Conservation (phyloP, 1,140 invertebrate genomes). For the Rhagoletis pomonella region DNA sequence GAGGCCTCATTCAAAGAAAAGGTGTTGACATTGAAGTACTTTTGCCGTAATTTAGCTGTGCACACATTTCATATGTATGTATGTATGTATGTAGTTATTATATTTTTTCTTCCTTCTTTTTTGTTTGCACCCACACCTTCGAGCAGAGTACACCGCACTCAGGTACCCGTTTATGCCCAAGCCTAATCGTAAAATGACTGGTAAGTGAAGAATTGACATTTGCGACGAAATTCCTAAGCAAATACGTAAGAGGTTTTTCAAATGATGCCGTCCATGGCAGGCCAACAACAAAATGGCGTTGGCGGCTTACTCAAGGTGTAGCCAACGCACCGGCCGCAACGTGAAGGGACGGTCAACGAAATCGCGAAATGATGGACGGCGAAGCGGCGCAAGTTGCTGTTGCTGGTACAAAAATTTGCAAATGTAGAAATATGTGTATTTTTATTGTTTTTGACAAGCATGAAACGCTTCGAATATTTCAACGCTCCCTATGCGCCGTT, state of each 20-base stretch:
- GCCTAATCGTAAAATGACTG: not conserved
- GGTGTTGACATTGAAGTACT: slow-evolving; percentile 43
- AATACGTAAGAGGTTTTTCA: slow-evolving; percentile 46
- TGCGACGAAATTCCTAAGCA: slow-evolving; percentile 21
- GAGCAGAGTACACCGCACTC: not conserved
- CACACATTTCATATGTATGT: not conserved
- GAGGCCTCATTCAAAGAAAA: slow-evolving; percentile 19
- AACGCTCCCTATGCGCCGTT: slow-evolving; percentile 37
- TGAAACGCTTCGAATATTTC: slow-evolving; percentile 48
- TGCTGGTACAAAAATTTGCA: not conserved
- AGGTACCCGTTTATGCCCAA: not conserved
- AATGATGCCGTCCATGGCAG: slow-evolving; percentile 18
- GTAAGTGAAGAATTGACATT: slow-evolving; percentile 28
- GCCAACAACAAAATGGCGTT: not conserved
- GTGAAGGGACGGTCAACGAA: not conserved
- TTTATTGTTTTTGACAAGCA: slow-evolving; percentile 45
- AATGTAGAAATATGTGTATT: slow-evolving; percentile 12
- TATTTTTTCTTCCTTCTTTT: not conserved
- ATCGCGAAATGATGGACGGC: not conserved
- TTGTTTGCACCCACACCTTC: not conserved
- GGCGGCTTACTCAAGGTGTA: slow-evolving; percentile 11
- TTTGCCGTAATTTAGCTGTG: not conserved
- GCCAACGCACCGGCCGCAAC: not conserved
- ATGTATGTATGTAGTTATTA: not conserved
- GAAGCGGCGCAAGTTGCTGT: not conserved